Evolutionary conservation across 1,140 invertebrate genomes (phyloP), one percentile per base, ranked within the genome.

Genomic region (Drosophila tropicalis): DNA sequence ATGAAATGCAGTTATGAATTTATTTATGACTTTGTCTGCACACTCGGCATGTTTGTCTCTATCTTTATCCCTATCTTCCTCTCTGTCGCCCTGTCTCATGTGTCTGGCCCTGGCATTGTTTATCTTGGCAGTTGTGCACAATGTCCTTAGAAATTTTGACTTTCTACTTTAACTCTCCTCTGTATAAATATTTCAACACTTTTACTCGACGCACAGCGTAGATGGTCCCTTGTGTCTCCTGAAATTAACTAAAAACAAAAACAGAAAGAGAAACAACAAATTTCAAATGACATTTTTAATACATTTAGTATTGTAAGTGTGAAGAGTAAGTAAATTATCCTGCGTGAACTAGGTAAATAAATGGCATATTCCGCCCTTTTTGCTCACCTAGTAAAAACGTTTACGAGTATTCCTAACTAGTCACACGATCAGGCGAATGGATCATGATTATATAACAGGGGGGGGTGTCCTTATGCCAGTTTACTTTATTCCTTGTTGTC

Each of bases 1-100:
- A 79, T 82, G 70, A 62, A 54, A 83, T 82, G 83, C 67, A 73
- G 69, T 72, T 76, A 77, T 79, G 81, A 86, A 83, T 86, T 82
- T 83, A 86, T 86, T 86, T 86, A 86, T 79, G 83, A 76, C 70
- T 73, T 65, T 70, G 72, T 61, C 58, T 72, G 58, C 62, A 56
- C 72, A 41, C 51, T 47, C 55, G 68, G 40, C 32, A 63, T 44
- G 60, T 60, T 69, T 70, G 41, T 39, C 54, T 40, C 39, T 61
- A 34, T 63, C 58, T 64, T 73, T 60, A 64, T 39, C 32, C 17
- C 15, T 9, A n/a, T 36, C 34, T 47, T 25, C 51, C 22, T 62
- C 17, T 19, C 15, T 22, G 10, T 40, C 39, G 44, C 32, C 19
- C n/a, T 51, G 17, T 22, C 9, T 51, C 17, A n/a, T 39, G 15